Conservation (phyloP, 2,797 vertebrate genomes). For the Perodicticus potto region DNA sequence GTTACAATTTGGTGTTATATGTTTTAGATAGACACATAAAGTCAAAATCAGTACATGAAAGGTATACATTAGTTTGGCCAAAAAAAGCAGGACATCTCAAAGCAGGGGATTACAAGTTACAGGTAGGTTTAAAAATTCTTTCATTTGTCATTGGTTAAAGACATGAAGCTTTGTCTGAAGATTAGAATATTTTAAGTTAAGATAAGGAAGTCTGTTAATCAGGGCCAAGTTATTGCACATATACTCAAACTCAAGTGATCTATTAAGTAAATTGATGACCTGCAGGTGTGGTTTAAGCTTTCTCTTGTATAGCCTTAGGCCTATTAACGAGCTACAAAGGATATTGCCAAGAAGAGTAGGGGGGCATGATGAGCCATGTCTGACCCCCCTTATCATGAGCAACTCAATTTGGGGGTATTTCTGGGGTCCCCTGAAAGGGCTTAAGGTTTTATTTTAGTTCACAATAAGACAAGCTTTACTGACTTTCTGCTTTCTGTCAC, state of each 20-base stretch:
- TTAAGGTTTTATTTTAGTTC: not conserved
- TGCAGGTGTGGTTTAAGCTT: not conserved
- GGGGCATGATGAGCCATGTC: not conserved
- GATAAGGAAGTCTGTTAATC: not conserved
- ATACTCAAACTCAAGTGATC: not conserved
- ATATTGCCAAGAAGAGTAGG: not conserved
- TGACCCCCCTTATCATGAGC: not conserved
- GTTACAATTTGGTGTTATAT: not conserved
- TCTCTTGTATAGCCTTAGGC: not conserved
- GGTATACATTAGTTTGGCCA: not conserved
- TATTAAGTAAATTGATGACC: not conserved
- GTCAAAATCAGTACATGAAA: not conserved
- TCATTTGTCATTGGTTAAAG: not conserved
- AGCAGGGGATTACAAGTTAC: not conserved
- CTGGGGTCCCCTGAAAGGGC: not conserved
- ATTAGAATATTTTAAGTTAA: not conserved
- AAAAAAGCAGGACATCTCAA: not conserved
- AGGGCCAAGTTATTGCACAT: not conserved
- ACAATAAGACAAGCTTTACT: not conserved
- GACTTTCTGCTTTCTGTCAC: not conserved
- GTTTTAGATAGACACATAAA: not conserved
- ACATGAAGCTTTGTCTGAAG: not conserved
- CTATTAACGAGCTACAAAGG: not conserved
- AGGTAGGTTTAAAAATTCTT: not conserved
- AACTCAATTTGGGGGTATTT: not conserved